Evolutionary conservation across 2,113 vertebrate genomes (phyloP).

Genomic region (Tupaia tana): DNA sequence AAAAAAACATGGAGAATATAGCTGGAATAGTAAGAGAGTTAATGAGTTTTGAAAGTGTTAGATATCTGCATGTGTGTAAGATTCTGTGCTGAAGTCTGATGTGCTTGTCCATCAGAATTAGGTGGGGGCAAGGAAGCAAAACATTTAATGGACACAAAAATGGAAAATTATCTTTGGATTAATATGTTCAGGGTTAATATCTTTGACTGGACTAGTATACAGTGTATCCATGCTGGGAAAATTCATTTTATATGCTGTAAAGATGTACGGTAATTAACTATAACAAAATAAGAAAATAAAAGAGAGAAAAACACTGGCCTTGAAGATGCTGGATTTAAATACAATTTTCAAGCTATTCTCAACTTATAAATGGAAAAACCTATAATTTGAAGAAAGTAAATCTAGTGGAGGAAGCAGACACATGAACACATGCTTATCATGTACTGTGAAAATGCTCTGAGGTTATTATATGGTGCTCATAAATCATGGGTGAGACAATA

Average conservation of each 20-base stretch:
- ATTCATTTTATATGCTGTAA: too few relatives aligned
- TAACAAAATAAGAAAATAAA: too few relatives aligned
- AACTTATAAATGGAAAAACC: neutral
- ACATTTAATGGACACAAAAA: too few relatives aligned
- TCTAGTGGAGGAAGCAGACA: neutral
- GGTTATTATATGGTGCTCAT: neutral
- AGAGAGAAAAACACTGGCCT: neutral
- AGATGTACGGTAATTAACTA: too few relatives aligned
- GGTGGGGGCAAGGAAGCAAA: too few relatives aligned
- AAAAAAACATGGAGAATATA: neutral
- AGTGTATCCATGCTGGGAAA: too few relatives aligned
- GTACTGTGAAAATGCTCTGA: neutral
- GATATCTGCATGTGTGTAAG: neutral
- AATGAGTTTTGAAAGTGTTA: neutral
- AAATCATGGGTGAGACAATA: neutral
- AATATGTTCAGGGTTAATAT: too few relatives aligned
- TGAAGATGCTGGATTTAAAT: neutral
- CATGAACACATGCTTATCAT: neutral
- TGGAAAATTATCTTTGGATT: too few relatives aligned
- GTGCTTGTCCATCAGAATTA: neutral
- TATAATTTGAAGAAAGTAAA: neutral
- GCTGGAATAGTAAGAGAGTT: neutral
- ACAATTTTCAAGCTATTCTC: neutral
- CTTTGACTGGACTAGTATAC: too few relatives aligned
- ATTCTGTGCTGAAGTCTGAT: neutral